Percentiles rank a stretch among this genome's conserved stretches.
phyloP scores from a whole-genome alignment of 2,113 vertebrate species.

The Scomber japonicus region DNA sequence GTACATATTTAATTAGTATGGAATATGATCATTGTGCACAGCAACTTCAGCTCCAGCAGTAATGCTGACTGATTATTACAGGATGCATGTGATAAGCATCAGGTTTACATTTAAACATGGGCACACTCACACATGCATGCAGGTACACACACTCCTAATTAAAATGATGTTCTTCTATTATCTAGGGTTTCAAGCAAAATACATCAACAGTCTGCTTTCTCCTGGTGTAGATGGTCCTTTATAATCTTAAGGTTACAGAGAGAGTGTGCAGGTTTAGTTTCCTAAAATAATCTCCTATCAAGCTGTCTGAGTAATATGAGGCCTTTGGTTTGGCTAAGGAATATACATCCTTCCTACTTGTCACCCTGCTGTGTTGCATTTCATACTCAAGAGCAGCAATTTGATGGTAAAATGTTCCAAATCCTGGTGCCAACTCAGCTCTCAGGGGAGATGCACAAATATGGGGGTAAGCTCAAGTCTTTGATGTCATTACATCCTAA shows the following conservation, averaged over 20 bases:
- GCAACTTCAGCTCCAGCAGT: background rate
- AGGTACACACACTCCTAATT: background rate
- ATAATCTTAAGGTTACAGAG: constrained; percentile 31
- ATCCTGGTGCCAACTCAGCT: constrained; percentile 52
- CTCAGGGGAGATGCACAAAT: constrained; percentile 46
- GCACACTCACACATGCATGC: background rate
- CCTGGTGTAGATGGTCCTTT: constrained; percentile 10
- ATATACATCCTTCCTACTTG: constrained; percentile 50
- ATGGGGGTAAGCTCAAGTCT: constrained; percentile 46
- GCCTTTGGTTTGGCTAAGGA: constrained; percentile 42
- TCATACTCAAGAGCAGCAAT: constrained; percentile 58
- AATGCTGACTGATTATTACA: background rate
- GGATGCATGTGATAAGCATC: too few species aligned
- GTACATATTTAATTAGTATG: background rate
- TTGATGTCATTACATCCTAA: constrained; percentile 67
- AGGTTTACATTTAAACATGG: too few species aligned
- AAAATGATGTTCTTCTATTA: background rate
- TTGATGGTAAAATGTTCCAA: constrained; percentile 59
- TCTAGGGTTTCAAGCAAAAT: background rate
- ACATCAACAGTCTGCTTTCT: background rate
- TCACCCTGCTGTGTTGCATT: constrained; percentile 54
- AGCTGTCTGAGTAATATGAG: constrained; percentile 40
- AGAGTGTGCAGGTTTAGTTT: constrained; percentile 35
- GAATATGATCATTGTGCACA: background rate
- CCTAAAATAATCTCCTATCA: constrained; percentile 48